Evolutionary conservation across 2,888 invertebrate genomes (phyloP).

Genomic region (Cyaniris semiargus): DNA sequence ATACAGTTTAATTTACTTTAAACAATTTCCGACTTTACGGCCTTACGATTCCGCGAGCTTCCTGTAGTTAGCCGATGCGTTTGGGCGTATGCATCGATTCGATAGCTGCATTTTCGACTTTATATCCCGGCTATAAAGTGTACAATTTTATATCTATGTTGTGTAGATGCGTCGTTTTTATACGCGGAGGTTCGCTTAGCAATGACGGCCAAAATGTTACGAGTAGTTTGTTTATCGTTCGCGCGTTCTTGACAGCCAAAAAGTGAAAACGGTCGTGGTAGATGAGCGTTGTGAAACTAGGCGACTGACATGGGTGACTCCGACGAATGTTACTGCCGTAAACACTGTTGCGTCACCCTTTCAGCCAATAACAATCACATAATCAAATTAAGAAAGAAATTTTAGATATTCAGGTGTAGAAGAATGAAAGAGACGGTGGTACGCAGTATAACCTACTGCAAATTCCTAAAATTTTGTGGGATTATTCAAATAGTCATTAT

Average conservation of each 20-base stretch:
- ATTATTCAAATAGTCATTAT: not conserved
- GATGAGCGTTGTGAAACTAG: slow-evolving; percentile 75
- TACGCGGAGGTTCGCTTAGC: slow-evolving; percentile 52
- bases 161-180: slow-evolving; percentile 51
- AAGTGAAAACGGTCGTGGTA: slow-evolving; percentile 78
- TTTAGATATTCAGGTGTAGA: not conserved
- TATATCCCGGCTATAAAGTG: slow-evolving; percentile 50
- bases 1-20: slow-evolving; percentile 61
- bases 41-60: slow-evolving; percentile 60
- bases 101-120: slow-evolving; percentile 58
- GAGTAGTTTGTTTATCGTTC: slow-evolving; percentile 76
- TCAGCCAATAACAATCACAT: slow-evolving; percentile 38
- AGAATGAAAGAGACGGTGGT: not conserved
- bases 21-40: slow-evolving; percentile 49
- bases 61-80: slow-evolving; percentile 52
- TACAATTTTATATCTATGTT: slow-evolving; percentile 47
- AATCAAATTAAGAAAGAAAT: slow-evolving; percentile 34
- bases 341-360: slow-evolving; percentile 60
- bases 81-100: slow-evolving; percentile 52
- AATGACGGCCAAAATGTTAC: slow-evolving; percentile 73
- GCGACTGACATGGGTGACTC: slow-evolving; percentile 55
- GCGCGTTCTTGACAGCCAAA: slow-evolving; percentile 80
- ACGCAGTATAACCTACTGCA: not conserved
- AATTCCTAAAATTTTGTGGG: not conserved
- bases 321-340: slow-evolving; percentile 52